phyloP scores from a whole-genome alignment of 92 coral and sea anemone species.

The Heteractis magnifica region DNA sequence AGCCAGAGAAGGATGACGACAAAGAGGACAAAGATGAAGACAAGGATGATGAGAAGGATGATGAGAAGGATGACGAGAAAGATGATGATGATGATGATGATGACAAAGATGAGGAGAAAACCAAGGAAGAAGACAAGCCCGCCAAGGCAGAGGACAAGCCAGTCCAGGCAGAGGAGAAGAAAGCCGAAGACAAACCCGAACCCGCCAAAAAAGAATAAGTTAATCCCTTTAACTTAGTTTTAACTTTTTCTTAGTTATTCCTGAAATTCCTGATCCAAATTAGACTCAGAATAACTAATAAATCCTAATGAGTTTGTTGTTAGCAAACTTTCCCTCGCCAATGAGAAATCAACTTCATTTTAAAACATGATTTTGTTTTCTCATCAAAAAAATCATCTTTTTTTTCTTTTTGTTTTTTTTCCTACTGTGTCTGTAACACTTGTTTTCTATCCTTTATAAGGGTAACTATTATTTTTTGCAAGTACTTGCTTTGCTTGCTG shows the following conservation, averaged over 20 bases:
- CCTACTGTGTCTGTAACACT: background rate
- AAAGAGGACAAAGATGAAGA: conserved; percentile 46
- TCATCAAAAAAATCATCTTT: too few species aligned
- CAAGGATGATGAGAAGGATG: conserved; percentile 40
- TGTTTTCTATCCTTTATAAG: conserved; percentile 21
- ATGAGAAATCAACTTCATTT: background rate
- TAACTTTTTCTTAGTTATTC: background rate
- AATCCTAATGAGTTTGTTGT: background rate
- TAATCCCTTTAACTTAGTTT: background rate
- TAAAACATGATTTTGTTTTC: background rate
- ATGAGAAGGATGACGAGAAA: conserved; percentile 13
- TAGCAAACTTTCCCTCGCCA: background rate
- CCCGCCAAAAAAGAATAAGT: conserved; percentile 44
- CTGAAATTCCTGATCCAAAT: background rate
- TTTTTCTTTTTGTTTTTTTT: background rate
- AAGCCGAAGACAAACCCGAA: conserved; percentile 38
- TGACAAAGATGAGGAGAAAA: background rate
- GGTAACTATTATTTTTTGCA: background rate
- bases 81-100: conserved; percentile 27
- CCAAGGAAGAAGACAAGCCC: conserved; percentile 45
- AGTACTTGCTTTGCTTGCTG: background rate
- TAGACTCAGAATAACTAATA: background rate
- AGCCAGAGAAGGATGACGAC: conserved; percentile 35
- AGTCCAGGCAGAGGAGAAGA: conserved; percentile 8
- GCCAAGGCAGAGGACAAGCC: conserved; percentile 39